A percentile compares a stretch with the other conserved stretches of the same genome.
Evolutionary conservation across 2,797 vertebrate species (phyloP).

Genomic region (Sciurus vulgaris): DNA sequence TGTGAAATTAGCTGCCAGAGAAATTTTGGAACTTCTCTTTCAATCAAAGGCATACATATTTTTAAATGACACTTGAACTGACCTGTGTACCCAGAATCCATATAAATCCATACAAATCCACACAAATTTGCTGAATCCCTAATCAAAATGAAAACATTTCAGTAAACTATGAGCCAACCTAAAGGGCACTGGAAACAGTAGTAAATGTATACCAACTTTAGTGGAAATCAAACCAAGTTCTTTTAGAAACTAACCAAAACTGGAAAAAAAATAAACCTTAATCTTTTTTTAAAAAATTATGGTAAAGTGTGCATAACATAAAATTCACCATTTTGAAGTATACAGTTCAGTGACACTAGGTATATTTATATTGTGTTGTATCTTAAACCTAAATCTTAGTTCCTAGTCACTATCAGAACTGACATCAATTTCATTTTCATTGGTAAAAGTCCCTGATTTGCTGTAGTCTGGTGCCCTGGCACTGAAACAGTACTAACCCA

Average conservation of each 20-base stretch:
- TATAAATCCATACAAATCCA: background rate
- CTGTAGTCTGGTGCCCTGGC: background rate
- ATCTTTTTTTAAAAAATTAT: background rate
- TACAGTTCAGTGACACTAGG: background rate
- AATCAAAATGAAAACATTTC: conserved; percentile 23
- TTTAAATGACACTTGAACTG: background rate
- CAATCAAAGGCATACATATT: background rate
- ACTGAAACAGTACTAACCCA: background rate
- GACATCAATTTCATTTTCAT: conserved; percentile 36
- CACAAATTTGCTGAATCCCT: conserved; percentile 16
- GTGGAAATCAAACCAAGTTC: conserved; percentile 11
- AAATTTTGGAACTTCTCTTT: conserved; percentile 20
- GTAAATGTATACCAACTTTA: background rate
- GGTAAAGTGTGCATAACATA: conserved; percentile 13
- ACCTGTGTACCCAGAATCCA: conserved; percentile 2
- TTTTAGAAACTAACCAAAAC: background rate
- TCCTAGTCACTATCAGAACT: conserved; percentile 1
- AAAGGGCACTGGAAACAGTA: background rate
- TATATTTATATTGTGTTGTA: background rate
- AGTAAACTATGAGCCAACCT: background rate
- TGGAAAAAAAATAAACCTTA: background rate
- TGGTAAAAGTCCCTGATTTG: background rate
- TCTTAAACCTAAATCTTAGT: background rate
- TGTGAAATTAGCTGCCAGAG: conserved; percentile 6
- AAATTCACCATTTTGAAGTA: conserved; percentile 24